Evolutionary conservation across 2,797 vertebrate genomes (phyloP).

Genomic region (Ceryle rudis): DNA sequence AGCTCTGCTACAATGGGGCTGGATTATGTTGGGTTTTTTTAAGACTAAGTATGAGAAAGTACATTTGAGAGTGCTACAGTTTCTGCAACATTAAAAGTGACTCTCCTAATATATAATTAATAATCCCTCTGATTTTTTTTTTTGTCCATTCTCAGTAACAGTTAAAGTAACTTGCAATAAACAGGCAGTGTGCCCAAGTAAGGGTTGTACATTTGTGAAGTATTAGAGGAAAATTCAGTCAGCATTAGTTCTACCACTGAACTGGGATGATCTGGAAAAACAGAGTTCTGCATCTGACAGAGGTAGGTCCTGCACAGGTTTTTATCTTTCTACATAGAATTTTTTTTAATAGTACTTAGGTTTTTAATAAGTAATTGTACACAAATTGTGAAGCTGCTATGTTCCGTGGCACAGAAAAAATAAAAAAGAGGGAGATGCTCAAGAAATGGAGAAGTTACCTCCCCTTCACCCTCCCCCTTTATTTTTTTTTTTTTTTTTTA

Average conservation of each 20-base stretch:
- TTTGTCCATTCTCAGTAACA: neutral
- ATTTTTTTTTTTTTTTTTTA: neutral
- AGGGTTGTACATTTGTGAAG: neutral
- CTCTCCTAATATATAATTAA: neutral
- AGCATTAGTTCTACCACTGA: neutral
- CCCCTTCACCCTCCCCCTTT: accelerated
- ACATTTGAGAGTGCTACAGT: neutral
- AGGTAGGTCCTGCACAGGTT: neutral
- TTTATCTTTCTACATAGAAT: neutral
- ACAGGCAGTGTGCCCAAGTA: neutral
- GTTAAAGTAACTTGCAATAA: neutral
- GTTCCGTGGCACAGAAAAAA: neutral
- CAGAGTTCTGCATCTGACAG: neutral
- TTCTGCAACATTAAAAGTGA: neutral
- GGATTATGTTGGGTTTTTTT: neutral
- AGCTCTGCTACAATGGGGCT: neutral
- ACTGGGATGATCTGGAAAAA: neutral
- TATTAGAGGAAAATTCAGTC: neutral
- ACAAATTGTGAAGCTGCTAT: neutral
- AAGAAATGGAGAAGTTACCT: neutral
- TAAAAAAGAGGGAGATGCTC: neutral
- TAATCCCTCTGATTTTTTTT: neutral
- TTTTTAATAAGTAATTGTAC: neutral
- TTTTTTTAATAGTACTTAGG: accelerated
- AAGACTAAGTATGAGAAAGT: neutral